Conservation (phyloP, 1,140 invertebrate genomes). For the Trachymyrmex cornetzi region DNA sequence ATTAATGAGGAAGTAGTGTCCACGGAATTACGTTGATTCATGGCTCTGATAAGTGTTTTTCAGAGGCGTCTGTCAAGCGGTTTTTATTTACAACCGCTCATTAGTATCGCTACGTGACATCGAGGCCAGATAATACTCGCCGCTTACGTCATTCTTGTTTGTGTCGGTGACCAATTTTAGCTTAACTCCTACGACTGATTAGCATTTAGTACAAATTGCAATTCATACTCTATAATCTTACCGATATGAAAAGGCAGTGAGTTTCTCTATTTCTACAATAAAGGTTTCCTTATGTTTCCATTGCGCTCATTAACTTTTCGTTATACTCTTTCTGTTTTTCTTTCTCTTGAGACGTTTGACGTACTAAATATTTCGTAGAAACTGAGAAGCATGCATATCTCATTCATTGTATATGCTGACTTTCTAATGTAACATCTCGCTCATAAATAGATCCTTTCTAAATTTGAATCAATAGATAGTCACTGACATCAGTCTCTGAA, state of each 20-base stretch:
- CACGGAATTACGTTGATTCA: constrained; percentile 33
- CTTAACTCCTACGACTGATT: constrained; percentile 14
- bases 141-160: constrained; percentile 21
- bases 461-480: too few relatives aligned
- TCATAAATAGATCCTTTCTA: background rate
- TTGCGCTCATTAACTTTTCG: background rate
- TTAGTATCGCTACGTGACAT: constrained; percentile 30
- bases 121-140: constrained; percentile 32
- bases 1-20: constrained; percentile 27
- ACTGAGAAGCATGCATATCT: background rate
- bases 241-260: background rate
- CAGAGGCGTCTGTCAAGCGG: constrained; percentile 15
- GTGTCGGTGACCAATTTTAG: constrained; percentile 28
- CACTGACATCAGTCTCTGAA: too few relatives aligned
- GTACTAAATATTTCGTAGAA: constrained; percentile 1
- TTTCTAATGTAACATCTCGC: background rate
- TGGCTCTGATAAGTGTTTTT: constrained; percentile 25
- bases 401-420: background rate
- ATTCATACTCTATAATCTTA: constrained; percentile 12
- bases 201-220: constrained; percentile 18
- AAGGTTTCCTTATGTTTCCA: background rate
- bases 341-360: background rate
- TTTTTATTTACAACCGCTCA: constrained; percentile 37
- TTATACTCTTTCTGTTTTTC: background rate
- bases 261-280: background rate